A percentile compares a stretch with the other conserved stretches of the same genome.
Conservation (phyloP, 2,888 invertebrate genomes). For the Carabus problematicus region DNA sequence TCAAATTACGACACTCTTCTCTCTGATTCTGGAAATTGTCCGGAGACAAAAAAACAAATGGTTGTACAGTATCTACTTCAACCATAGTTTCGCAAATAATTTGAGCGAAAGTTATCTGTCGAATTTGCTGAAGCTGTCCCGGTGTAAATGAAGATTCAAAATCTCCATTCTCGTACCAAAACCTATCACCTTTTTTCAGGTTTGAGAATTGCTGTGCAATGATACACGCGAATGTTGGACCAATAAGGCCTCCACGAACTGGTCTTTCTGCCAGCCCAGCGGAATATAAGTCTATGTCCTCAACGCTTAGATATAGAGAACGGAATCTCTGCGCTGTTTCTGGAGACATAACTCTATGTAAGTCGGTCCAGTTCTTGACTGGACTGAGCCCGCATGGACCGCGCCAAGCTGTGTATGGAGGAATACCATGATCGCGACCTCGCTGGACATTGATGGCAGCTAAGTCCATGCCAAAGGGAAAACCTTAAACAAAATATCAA, state of each 20-base stretch:
- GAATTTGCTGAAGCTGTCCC: constrained; percentile 76
- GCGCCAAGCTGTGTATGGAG: constrained; percentile 81
- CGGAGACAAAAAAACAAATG: constrained; percentile 71
- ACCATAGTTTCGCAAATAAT: constrained; percentile 73
- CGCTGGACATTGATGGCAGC: constrained; percentile 88
- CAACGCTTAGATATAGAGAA: constrained; percentile 66
- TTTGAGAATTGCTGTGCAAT: constrained; percentile 86
- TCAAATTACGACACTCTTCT: constrained; percentile 63
- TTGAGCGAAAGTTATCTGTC: constrained; percentile 74
- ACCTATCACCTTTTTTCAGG: constrained; percentile 77
- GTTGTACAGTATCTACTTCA: constrained; percentile 72
- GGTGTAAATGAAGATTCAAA: constrained; percentile 78
- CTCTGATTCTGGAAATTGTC: constrained; percentile 68
- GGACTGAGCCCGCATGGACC: constrained; percentile 77
- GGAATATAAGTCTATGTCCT: constrained; percentile 85
- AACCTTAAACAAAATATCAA: constrained; percentile 54
- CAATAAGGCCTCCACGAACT: constrained; percentile 79
- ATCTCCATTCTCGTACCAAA: constrained; percentile 84
- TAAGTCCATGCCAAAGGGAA: constrained; percentile 82
- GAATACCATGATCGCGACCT: constrained; percentile 86
- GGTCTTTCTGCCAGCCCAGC: constrained; percentile 85
- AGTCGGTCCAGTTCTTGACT: constrained; percentile 73
- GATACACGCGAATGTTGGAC: constrained; percentile 88
- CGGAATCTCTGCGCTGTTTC: constrained; percentile 69
- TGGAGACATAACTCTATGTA: constrained; percentile 71